Evolutionary conservation across 1,140 invertebrate genomes (phyloP).

Genomic region (Drosophila leontia): DNA sequence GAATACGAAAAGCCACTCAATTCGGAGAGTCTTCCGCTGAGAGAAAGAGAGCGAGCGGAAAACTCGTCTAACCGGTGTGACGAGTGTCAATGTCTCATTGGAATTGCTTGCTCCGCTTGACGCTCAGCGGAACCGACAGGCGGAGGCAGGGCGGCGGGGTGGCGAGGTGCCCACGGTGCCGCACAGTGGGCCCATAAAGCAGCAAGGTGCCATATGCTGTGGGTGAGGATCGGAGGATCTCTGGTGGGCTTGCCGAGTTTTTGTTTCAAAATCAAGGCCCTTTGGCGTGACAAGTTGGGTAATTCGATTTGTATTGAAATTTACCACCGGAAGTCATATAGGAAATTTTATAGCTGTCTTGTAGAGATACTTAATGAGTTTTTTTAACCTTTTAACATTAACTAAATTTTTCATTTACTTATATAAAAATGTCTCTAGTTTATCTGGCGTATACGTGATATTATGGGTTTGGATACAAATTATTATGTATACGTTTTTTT

Average conservation of each 20-base stretch:
- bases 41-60: conserved; percentile 25
- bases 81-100: conserved; percentile 83
- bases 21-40: conserved; percentile 24
- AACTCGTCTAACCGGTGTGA: conserved; percentile 81
- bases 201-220: conserved; percentile 37
- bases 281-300: conserved; percentile 21
- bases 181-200: conserved; percentile 56
- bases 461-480: neutral
- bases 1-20: conserved; percentile 71
- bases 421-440: neutral
- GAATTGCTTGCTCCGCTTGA: conserved; percentile 75
- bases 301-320: conserved; percentile 31
- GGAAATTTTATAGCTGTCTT: neutral
- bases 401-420: neutral
- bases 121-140: conserved; percentile 75
- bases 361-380: too few relatives aligned
- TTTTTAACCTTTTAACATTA: neutral
- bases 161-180: conserved; percentile 22
- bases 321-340: conserved; percentile 28
- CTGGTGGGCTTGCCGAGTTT: conserved; percentile 7
- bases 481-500: neutral
- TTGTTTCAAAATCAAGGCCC: conserved; percentile 30
- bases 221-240: conserved; percentile 16
- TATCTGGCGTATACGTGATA: neutral
- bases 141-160: conserved; percentile 32